Evolutionary conservation across 2,888 invertebrate genomes (phyloP).

Genomic region (Mamestra brassicae): DNA sequence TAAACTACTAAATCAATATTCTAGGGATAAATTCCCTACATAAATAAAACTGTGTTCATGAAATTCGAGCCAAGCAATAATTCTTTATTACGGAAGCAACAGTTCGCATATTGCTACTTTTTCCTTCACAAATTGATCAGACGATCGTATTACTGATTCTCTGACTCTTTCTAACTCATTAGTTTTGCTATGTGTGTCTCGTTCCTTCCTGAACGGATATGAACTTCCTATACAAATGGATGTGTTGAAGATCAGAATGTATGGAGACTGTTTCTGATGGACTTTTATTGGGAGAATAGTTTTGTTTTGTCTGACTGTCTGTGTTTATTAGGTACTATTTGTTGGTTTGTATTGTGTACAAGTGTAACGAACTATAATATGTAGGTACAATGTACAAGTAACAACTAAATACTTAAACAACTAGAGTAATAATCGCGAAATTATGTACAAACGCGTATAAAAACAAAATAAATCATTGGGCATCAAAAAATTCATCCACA

Average conservation of each 20-base stretch:
- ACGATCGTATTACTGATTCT: constrained; percentile 40
- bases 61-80: constrained; percentile 41
- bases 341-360: background rate
- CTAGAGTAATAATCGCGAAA: too few relatives aligned
- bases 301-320: background rate
- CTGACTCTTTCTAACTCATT: constrained; percentile 18
- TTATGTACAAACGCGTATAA: too few relatives aligned
- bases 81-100: constrained; percentile 33
- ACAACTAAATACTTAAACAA: too few relatives aligned
- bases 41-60: background rate
- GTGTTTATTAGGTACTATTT: background rate
- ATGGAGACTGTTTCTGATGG: constrained; percentile 19
- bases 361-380: too few relatives aligned
- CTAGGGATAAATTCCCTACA: background rate
- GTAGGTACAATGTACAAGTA: too few relatives aligned
- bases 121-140: constrained; percentile 60
- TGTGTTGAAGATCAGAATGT: constrained; percentile 25
- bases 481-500: too few relatives aligned
- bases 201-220: constrained; percentile 66
- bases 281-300: background rate
- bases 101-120: constrained; percentile 51
- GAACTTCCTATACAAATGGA: constrained; percentile 64
- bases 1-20: background rate
- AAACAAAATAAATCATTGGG: too few relatives aligned
- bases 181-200: constrained; percentile 17